A percentile compares a stretch with the other conserved stretches of the same genome.
Conservation (phyloP, 2,113 vertebrate genomes). For the Guaruba guarouba region DNA sequence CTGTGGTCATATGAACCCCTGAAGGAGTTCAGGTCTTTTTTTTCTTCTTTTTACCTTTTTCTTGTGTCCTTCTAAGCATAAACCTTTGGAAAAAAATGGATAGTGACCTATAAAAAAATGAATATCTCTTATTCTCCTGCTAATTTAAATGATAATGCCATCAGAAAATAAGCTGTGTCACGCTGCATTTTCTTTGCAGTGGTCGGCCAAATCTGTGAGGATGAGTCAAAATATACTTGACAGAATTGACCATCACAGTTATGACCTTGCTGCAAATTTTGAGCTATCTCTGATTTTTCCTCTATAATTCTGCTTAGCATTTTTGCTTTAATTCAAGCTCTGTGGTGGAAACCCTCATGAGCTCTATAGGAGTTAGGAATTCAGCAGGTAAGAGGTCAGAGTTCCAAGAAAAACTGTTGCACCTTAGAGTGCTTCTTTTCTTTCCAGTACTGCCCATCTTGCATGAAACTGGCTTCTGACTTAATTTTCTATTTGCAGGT, state of each 20-base stretch:
- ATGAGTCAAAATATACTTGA: background rate
- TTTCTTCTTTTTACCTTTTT: background rate
- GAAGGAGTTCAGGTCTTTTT: background rate
- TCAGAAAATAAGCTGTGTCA: background rate
- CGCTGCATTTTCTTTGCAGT: background rate
- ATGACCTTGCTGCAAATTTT: background rate
- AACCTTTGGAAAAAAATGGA: background rate
- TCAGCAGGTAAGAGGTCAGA: background rate
- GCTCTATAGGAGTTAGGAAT: background rate
- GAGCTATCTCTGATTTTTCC: background rate
- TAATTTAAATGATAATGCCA: background rate
- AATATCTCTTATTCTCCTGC: background rate
- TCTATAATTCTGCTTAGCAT: background rate
- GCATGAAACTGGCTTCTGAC: background rate
- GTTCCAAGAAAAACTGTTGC: background rate
- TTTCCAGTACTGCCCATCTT: background rate
- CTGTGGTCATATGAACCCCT: background rate
- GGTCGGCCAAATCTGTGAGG: background rate
- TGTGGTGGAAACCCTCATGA: background rate
- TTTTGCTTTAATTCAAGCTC: background rate
- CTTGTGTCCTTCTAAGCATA: background rate
- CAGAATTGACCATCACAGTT: background rate
- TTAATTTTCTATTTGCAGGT: background rate
- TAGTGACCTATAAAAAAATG: background rate
- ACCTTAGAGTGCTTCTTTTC: background rate